Percentiles rank a stretch among this genome's conserved stretches.
phyloP scores from a whole-genome alignment of 2,797 vertebrate species.

The Avahi laniger region DNA sequence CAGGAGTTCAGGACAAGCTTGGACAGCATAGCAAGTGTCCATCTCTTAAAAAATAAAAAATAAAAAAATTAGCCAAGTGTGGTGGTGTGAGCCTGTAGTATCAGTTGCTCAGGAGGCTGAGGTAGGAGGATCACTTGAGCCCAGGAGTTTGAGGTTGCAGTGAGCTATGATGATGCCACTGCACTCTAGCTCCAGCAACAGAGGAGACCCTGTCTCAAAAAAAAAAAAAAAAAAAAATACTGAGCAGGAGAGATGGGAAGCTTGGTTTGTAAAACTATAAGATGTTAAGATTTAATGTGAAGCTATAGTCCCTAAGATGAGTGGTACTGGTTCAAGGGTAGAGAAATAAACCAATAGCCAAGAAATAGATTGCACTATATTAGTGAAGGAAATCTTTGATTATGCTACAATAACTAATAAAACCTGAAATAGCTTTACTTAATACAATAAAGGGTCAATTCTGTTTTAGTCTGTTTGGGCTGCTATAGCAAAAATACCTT shows the following conservation, averaged over 20 bases:
- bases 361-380: not conserved
- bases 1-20: not conserved
- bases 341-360: not conserved
- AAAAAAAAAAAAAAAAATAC: no score
- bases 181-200: no score
- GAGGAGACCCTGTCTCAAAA: no score
- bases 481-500: not conserved
- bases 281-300: not conserved
- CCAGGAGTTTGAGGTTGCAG: no score
- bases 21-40: no score
- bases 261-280: not conserved
- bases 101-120: no score
- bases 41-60: not conserved
- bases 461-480: not conserved
- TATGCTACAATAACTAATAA: not conserved
- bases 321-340: not conserved
- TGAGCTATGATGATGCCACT: no score
- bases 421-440: not conserved
- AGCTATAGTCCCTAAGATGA: not conserved
- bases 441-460: not conserved
- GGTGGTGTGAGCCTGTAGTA: no score
- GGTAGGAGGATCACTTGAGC: no score
- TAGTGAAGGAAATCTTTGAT: not conserved
- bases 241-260: not conserved
- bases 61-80: no score